These are phyloP conservation scores for Tuta absoluta DNA, from an alignment of 2,888 invertebrate genomes.

Conservation along the genomic window DNA sequence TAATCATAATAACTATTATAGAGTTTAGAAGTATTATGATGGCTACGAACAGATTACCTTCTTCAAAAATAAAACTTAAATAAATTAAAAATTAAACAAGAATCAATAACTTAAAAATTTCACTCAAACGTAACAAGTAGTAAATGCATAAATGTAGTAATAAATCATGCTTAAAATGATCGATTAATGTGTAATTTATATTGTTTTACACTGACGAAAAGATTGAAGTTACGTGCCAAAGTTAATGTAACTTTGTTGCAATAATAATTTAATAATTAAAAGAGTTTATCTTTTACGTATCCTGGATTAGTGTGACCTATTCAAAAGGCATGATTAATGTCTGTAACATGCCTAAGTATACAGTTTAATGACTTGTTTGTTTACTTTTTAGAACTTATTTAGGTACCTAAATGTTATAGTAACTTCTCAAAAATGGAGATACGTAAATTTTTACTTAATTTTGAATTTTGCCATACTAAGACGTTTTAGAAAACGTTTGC, in stretches of 20 bases:
- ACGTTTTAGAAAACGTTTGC: constrained; percentile 7
- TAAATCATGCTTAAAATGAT: background rate
- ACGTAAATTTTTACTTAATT: constrained; percentile 17
- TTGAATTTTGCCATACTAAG: constrained; percentile 1
- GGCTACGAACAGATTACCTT: constrained; percentile 49
- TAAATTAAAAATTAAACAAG: background rate
- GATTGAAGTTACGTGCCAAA: constrained; percentile 65
- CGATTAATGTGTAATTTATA: constrained; percentile 7
- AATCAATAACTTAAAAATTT: constrained; percentile 10
- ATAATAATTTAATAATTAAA: constrained; percentile 45
- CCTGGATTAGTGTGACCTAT: constrained; percentile 8
- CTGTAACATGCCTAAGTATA: background rate
- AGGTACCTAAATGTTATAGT: constrained; percentile 32
- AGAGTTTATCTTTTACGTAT: constrained; percentile 25
- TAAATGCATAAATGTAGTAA: background rate
- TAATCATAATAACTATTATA: constrained; percentile 35
- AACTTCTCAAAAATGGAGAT: constrained; percentile 8
- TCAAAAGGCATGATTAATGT: constrained; percentile 16
- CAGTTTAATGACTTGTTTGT: background rate
- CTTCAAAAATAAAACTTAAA: background rate
- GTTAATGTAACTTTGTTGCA: constrained; percentile 60
- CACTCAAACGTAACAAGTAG: background rate
- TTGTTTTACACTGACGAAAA: constrained; percentile 33
- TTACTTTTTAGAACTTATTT: constrained; percentile 14
- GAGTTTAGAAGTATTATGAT: constrained; percentile 48